A percentile compares a stretch with the other conserved stretches of the same genome.
Evolutionary conservation across 2,888 invertebrate genomes (phyloP).

Genomic region (Agonopterix subpropinquella): DNA sequence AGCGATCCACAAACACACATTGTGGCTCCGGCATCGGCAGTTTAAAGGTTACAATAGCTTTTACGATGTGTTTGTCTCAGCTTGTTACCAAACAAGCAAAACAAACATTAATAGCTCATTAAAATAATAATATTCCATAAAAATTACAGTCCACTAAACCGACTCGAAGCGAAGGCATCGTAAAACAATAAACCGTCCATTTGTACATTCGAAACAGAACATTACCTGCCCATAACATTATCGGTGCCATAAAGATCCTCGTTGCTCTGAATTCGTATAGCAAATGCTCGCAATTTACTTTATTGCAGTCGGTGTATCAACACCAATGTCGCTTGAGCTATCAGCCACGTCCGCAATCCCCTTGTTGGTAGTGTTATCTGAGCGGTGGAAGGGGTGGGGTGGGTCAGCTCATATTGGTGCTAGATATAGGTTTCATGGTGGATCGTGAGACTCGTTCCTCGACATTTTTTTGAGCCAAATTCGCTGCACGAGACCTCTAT

Average conservation of each 20-base stretch:
- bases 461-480: slow-evolving; percentile 61
- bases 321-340: slow-evolving; percentile 34
- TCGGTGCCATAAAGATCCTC: slow-evolving; percentile 65
- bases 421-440: slow-evolving; percentile 41
- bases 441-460: slow-evolving; percentile 40
- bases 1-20: too few relatives aligned
- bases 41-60: too few relatives aligned
- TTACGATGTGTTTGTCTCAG: too few relatives aligned
- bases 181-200: slow-evolving; percentile 64
- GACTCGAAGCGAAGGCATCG: slow-evolving; percentile 22
- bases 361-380: slow-evolving; percentile 9
- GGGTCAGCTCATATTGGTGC: slow-evolving; percentile 31
- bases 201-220: slow-evolving; percentile 59
- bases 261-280: slow-evolving; percentile 61
- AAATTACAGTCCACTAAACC: slow-evolving; percentile 1
- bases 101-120: slow-evolving; percentile 1
- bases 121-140: slow-evolving; percentile 1
- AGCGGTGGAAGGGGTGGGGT: slow-evolving; percentile 15
- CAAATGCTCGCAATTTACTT: slow-evolving; percentile 71
- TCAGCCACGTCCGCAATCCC: slow-evolving; percentile 19
- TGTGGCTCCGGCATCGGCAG: too few relatives aligned
- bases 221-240: slow-evolving; percentile 73
- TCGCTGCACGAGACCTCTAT: slow-evolving; percentile 62
- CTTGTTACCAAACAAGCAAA: too few relatives aligned
- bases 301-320: slow-evolving; percentile 58